Conservation (phyloP, 2,888 invertebrate genomes). For the Clusia tigrina region DNA sequence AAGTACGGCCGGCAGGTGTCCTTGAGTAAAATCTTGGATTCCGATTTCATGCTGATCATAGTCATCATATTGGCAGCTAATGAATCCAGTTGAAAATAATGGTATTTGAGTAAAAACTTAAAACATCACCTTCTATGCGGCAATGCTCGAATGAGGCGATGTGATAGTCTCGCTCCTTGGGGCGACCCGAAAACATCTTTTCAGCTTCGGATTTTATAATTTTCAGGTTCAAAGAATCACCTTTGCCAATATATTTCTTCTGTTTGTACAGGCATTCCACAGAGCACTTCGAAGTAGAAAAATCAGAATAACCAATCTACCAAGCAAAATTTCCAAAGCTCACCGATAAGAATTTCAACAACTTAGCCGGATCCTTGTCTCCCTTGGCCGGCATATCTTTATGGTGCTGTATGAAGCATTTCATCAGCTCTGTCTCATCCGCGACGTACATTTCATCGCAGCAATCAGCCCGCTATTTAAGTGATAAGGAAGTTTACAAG, state of each 20-base stretch:
- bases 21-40: slow-evolving; percentile 32
- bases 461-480: slow-evolving; percentile 39
- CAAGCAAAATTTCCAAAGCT: too few species aligned
- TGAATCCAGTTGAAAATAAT: not conserved
- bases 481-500: not conserved
- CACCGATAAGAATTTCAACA: slow-evolving; percentile 45
- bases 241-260: slow-evolving; percentile 49
- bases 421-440: slow-evolving; percentile 36
- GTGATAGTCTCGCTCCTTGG: slow-evolving; percentile 45
- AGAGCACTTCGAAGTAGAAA: slow-evolving; percentile 47
- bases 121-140: slow-evolving; percentile 37
- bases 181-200: slow-evolving; percentile 34
- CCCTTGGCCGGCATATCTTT: slow-evolving; percentile 39
- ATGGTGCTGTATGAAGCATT: slow-evolving; percentile 45
- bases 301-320: not conserved
- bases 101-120: not conserved
- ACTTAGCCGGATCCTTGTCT: slow-evolving; percentile 31
- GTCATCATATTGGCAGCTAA: slow-evolving; percentile 31
- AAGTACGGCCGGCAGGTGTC: slow-evolving; percentile 45
- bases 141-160: slow-evolving; percentile 43
- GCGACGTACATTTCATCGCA: slow-evolving; percentile 39
- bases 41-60: slow-evolving; percentile 38
- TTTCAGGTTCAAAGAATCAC: slow-evolving; percentile 49
- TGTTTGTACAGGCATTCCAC: slow-evolving; percentile 48
- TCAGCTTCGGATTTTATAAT: slow-evolving; percentile 48